A percentile compares a stretch with the other conserved stretches of the same genome.
phyloP scores from a whole-genome alignment of 2,888 invertebrate species.

The Chironomus tentans region DNA sequence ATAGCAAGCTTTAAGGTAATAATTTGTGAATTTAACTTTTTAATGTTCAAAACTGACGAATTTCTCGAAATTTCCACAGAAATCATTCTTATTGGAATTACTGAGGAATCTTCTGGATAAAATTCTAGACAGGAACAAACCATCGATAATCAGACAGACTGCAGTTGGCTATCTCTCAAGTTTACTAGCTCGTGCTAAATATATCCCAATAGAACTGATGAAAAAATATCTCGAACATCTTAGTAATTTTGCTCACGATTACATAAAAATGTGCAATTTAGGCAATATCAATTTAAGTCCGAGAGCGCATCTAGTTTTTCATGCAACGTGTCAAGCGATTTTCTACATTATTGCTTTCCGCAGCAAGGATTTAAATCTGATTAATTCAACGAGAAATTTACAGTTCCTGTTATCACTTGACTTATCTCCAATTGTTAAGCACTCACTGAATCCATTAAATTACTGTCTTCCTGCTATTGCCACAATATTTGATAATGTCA shows the following conservation, averaged over 20 bases:
- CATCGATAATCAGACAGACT: slow-evolving; percentile 56
- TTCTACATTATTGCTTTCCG: slow-evolving; percentile 90
- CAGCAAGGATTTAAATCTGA: slow-evolving; percentile 64
- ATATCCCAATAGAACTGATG: slow-evolving; percentile 54
- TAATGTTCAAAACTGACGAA: not conserved
- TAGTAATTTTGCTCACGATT: slow-evolving; percentile 75
- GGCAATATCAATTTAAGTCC: slow-evolving; percentile 44
- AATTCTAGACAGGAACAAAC: slow-evolving; percentile 55
- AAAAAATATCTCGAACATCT: slow-evolving; percentile 58
- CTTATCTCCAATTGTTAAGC: slow-evolving; percentile 75
- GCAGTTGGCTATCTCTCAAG: slow-evolving; percentile 68
- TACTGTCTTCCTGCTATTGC: slow-evolving; percentile 70
- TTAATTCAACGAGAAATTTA: slow-evolving; percentile 53
- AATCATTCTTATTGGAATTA: slow-evolving; percentile 30
- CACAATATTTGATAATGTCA: slow-evolving; percentile 70
- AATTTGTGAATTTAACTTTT: not conserved
- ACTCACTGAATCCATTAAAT: slow-evolving; percentile 77
- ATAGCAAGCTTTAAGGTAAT: slow-evolving; percentile 57
- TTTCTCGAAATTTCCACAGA: slow-evolving; percentile 26
- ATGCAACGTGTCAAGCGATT: slow-evolving; percentile 81
- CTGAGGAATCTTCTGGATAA: slow-evolving; percentile 54
- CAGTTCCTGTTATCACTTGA: slow-evolving; percentile 72
- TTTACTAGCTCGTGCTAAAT: slow-evolving; percentile 59
- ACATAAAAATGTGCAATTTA: slow-evolving; percentile 48
- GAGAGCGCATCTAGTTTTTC: slow-evolving; percentile 78